Evolutionary conservation across 2,888 invertebrate genomes (phyloP), one percentile per base, ranked within the genome.

Genomic region (Drosophila conformis): DNA sequence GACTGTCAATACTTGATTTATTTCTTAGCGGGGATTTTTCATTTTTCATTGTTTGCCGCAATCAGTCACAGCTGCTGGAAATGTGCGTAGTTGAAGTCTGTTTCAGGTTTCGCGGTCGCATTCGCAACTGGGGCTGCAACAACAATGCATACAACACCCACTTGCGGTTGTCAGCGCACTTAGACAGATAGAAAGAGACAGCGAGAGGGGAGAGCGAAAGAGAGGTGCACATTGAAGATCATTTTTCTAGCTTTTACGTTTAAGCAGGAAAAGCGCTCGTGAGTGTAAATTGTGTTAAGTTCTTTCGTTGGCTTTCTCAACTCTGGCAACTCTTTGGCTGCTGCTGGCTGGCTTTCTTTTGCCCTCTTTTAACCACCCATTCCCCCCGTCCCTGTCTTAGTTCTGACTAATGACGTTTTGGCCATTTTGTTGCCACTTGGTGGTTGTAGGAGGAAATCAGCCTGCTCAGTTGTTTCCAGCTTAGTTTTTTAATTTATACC

Each of bases 231-330:
- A 46, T 25, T 46, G 11, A 46, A 67, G 80, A 87, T 80, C 67
- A 75, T 10, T 80, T 84, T 78, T 87, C 62, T 60, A 71, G 74
- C 63, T 67, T 73, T 87, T 85, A 73, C 86, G 86, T 72, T 88
- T 69, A 78, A 75, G 90, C 78, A 63, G 82, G 88, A 85, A 87
- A 87, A 85, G 69, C 85, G 76, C 57, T 89, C 74, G 88, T 72
- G 82, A 87, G 84, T 84, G 89, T 87, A 85, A 85, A 87, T 87
- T 85, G 84, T 85, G 88, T 89, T 89, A 87, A 85, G 84, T 89
- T 89, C 90, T 85, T 87, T 76, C 18, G 25, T 78, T 75, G 82
- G 88, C 88, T 89, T 89, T 89, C 90, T 87, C 87, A 58, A 49
- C 56, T 52, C 60, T 49, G 56, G 15, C 25, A 35, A 36, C 54